A percentile compares a stretch with the other conserved stretches of the same genome.
These are phyloP conservation scores for Diceros bicornis DNA, from an alignment of 2,797 vertebrate species.

Conservation along the genomic window DNA sequence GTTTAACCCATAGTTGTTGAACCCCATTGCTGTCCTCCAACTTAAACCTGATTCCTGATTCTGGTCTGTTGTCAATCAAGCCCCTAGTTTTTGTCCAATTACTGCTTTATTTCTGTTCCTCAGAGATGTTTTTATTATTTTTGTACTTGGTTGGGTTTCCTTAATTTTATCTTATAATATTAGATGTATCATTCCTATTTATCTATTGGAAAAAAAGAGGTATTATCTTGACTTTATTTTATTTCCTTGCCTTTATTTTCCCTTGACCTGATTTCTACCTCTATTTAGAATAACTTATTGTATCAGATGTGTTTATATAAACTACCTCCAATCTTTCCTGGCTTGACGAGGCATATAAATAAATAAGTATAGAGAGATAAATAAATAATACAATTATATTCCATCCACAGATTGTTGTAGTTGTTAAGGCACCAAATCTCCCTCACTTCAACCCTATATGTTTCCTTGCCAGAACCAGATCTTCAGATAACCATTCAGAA, in stretches of 20 bases:
- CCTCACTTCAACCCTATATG: background rate
- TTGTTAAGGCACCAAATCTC: background rate
- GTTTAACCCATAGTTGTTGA: background rate
- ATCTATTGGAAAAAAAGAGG: background rate
- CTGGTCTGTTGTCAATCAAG: background rate
- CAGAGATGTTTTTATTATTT: conserved; percentile 38
- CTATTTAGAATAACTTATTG: conserved; percentile 36
- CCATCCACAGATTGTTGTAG: background rate
- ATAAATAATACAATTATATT: background rate
- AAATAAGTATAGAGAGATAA: background rate
- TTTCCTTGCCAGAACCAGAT: conserved; percentile 26
- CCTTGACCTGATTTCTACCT: conserved; percentile 23
- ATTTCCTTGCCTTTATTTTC: conserved; percentile 44
- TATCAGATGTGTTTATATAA: conserved; percentile 42
- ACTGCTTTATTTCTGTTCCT: background rate
- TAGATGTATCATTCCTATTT: background rate
- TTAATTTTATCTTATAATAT: conserved; percentile 52
- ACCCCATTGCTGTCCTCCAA: background rate
- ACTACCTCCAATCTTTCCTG: background rate
- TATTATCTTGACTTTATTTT: background rate
- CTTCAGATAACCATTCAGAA: conserved; percentile 18
- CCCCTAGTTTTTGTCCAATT: background rate
- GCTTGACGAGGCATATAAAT: conserved; percentile 33
- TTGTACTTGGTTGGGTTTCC: background rate
- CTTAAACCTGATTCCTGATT: conserved; percentile 7